phyloP scores from a whole-genome alignment of 2,888 invertebrate species.

The Cylloceria caligata region DNA sequence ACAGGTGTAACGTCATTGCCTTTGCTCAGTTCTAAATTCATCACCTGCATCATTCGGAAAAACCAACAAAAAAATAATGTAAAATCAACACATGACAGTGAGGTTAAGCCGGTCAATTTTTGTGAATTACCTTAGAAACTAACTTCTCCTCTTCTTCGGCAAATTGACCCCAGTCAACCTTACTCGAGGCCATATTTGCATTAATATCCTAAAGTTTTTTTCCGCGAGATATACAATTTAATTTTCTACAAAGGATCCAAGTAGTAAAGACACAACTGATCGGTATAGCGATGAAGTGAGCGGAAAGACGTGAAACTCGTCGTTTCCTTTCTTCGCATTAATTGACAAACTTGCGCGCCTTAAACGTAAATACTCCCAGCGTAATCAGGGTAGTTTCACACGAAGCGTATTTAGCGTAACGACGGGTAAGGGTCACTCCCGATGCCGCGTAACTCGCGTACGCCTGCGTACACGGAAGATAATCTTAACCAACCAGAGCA shows the following conservation, averaged over 20 bases:
- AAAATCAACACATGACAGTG: constrained; percentile 1
- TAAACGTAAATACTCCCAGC: too few relatives aligned
- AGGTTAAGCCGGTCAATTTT: constrained; percentile 68
- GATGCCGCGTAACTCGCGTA: too few relatives aligned
- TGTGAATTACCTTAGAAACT: constrained; percentile 80
- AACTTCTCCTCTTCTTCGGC: constrained; percentile 85
- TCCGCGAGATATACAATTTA: not conserved
- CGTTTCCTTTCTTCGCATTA: too few relatives aligned
- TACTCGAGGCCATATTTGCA: constrained; percentile 79
- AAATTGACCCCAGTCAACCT: constrained; percentile 86
- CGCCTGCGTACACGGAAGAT: too few relatives aligned
- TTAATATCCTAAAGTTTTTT: not conserved
- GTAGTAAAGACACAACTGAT: not conserved
- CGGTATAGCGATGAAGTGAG: constrained; percentile 1
- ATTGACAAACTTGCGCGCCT: too few relatives aligned
- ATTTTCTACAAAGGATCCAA: not conserved
- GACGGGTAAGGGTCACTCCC: too few relatives aligned
- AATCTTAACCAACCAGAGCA: too few relatives aligned
- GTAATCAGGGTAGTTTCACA: too few relatives aligned
- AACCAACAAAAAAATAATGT: constrained; percentile 8
- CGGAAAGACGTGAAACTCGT: not conserved
- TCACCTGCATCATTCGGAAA: constrained; percentile 73
- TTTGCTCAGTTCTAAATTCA: constrained; percentile 75
- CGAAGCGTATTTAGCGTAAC: too few relatives aligned
- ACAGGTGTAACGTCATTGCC: constrained; percentile 54